Conservation (phyloP, 2,888 invertebrate species). For the Drosophila histrio region DNA sequence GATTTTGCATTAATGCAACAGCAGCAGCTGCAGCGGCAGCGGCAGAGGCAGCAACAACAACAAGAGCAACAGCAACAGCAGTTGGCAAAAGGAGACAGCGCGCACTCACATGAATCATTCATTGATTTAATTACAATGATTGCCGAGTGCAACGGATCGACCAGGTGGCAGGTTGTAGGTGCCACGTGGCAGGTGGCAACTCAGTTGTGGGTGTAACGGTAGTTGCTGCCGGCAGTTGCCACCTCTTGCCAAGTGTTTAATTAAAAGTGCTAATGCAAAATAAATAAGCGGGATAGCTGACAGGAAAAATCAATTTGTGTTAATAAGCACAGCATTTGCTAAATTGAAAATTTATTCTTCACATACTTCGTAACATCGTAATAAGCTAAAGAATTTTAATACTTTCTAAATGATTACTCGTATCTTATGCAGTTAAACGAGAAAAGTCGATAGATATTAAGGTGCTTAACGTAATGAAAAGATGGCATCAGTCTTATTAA, state of each 20-base stretch:
- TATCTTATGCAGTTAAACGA: background rate
- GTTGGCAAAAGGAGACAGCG: slow-evolving; percentile 39
- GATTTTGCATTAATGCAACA: slow-evolving; percentile 77
- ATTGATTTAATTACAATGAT: slow-evolving; percentile 80
- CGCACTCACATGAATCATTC: slow-evolving; percentile 79
- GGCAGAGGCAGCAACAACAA: slow-evolving; percentile 4
- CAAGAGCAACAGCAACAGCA: slow-evolving; percentile 8
- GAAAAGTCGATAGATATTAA: background rate
- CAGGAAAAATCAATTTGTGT: slow-evolving; percentile 76
- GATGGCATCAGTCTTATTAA: background rate
- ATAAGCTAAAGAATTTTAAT: slow-evolving; percentile 24
- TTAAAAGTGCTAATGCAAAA: slow-evolving; percentile 80
- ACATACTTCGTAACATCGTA: slow-evolving; percentile 9
- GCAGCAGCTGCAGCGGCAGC: slow-evolving; percentile 20
- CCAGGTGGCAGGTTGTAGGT: background rate
- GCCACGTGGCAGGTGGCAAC: slow-evolving; percentile 13
- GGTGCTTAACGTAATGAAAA: slow-evolving; percentile 4
- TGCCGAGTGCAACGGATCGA: slow-evolving; percentile 51
- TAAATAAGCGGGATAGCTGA: slow-evolving; percentile 66
- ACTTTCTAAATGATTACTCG: slow-evolving; percentile 4
- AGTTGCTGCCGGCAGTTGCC: slow-evolving; percentile 29
- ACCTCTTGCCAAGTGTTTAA: slow-evolving; percentile 64
- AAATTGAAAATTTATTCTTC: slow-evolving; percentile 37
- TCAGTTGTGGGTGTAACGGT: slow-evolving; percentile 2
- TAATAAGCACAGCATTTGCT: slow-evolving; percentile 61